Conservation (phyloP, 2,888 invertebrate species). For the Dryomyza anilis region DNA sequence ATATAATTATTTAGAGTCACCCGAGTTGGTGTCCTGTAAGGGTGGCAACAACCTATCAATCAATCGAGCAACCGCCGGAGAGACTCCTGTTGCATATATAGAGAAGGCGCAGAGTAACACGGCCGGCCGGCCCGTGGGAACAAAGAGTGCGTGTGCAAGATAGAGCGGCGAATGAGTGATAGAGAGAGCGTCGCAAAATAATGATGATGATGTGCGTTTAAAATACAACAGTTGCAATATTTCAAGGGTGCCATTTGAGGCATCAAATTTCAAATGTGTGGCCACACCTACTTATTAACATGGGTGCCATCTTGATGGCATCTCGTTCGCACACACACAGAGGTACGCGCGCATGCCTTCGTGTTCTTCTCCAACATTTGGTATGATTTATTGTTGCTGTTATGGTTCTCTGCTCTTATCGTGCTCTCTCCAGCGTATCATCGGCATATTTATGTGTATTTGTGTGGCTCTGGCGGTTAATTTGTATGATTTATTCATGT, state of each 20-base stretch:
- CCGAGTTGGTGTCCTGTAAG: too few relatives aligned
- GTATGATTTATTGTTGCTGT: background rate
- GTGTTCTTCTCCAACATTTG: background rate
- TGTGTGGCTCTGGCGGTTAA: conserved; percentile 2
- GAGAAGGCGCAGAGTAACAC: too few relatives aligned
- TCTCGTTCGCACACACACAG: conserved; percentile 30
- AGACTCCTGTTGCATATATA: conserved; percentile 19
- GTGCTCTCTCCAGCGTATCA: background rate
- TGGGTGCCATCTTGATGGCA: conserved; percentile 44
- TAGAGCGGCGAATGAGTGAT: background rate
- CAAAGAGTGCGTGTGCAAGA: background rate
- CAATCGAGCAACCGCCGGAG: background rate
- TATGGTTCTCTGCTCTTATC: background rate
- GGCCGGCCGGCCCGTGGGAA: background rate
- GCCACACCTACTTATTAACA: conserved; percentile 51
- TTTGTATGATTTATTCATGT: conserved; percentile 12
- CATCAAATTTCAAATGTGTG: conserved; percentile 7
- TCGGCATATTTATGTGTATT: background rate
- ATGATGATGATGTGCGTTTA: background rate
- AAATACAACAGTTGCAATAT: conserved; percentile 7
- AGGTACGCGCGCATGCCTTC: background rate
- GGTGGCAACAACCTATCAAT: too few relatives aligned
- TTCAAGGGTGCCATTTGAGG: conserved; percentile 8
- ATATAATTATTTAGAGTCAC: too few relatives aligned
- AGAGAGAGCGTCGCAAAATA: background rate